These are phyloP conservation scores for Thereuonema tuberculata DNA, from an alignment of 1,140 invertebrate genomes.

Conservation along the genomic window DNA sequence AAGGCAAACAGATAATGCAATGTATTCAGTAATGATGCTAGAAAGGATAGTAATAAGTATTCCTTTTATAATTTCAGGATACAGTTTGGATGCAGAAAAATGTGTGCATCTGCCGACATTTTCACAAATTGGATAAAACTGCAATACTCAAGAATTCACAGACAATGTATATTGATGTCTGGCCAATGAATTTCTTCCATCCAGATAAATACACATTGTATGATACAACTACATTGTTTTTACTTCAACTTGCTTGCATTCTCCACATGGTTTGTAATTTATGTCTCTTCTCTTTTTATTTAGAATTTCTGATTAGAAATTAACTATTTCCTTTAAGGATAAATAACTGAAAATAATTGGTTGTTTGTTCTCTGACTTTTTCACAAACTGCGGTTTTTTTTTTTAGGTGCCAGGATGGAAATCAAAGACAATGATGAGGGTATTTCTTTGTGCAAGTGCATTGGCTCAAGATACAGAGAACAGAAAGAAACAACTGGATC, in stretches of 20 bases:
- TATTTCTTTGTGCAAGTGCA: constrained; percentile 53
- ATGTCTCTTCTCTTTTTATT: constrained; percentile 2
- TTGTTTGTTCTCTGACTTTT: background rate
- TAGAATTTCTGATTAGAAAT: background rate
- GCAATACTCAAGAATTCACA: background rate
- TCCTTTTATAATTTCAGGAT: too few relatives aligned
- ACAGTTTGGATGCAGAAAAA: constrained; percentile 87
- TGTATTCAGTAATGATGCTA: too few relatives aligned
- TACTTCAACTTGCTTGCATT: constrained; percentile 93
- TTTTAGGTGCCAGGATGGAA: constrained; percentile 42
- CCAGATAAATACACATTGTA: constrained; percentile 58
- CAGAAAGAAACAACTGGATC: constrained; percentile 35
- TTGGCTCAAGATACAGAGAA: constrained; percentile 31
- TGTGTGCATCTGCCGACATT: constrained; percentile 82
- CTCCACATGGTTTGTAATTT: constrained; percentile 62
- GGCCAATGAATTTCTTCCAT: constrained; percentile 81
- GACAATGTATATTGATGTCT: constrained; percentile 65
- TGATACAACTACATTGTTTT: constrained; percentile 78
- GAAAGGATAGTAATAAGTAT: too few relatives aligned
- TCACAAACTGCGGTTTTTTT: constrained; percentile 9
- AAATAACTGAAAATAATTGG: background rate
- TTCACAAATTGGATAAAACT: constrained; percentile 55
- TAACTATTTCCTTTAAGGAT: background rate
- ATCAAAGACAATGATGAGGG: constrained; percentile 61
- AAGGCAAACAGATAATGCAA: too few relatives aligned